Evolutionary conservation across 1,140 invertebrate species (phyloP).

Genomic region (Onthophagus taurus): DNA sequence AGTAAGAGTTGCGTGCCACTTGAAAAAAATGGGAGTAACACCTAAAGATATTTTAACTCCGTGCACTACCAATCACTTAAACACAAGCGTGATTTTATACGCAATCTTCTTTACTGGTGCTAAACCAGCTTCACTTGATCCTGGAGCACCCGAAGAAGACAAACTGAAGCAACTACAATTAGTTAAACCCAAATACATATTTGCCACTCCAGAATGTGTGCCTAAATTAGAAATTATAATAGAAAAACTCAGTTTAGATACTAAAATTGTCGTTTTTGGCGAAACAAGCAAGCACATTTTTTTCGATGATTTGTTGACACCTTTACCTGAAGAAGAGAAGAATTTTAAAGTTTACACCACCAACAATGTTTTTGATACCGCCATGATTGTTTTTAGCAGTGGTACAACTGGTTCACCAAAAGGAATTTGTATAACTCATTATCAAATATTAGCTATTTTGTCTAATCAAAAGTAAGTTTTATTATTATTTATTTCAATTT

Average conservation of each 20-base stretch:
- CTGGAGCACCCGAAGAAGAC: slow-evolving; percentile 6
- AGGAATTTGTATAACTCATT: slow-evolving; percentile 56
- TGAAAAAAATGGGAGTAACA: slow-evolving; percentile 29
- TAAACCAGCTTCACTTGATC: slow-evolving; percentile 12
- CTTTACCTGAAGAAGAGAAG: slow-evolving; percentile 10
- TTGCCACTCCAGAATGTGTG: slow-evolving; percentile 23
- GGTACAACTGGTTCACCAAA: slow-evolving; percentile 66
- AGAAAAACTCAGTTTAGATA: slow-evolving; percentile 17
- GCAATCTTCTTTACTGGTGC: slow-evolving; percentile 29
- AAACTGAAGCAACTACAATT: slow-evolving; percentile 29
- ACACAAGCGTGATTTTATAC: slow-evolving; percentile 30
- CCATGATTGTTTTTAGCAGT: slow-evolving; percentile 42
- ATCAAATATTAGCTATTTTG: not conserved
- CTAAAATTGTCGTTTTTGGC: slow-evolving; percentile 32
- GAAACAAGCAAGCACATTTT: slow-evolving; percentile 14
- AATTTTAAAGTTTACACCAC: slow-evolving; percentile 5
- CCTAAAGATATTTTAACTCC: slow-evolving; percentile 31
- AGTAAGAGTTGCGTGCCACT: slow-evolving; percentile 28
- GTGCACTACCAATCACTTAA: slow-evolving; percentile 30
- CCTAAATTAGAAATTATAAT: slow-evolving; percentile 20
- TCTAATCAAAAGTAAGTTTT: not conserved
- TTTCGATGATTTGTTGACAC: slow-evolving; percentile 23
- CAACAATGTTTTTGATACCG: slow-evolving; percentile 14
- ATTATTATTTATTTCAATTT: not conserved
- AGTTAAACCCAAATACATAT: slow-evolving; percentile 35